A percentile compares a stretch with the other conserved stretches of the same genome.
These are phyloP conservation scores for Tetrax tetrax DNA, from an alignment of 2,113 vertebrate genomes.

Conservation along the genomic window DNA sequence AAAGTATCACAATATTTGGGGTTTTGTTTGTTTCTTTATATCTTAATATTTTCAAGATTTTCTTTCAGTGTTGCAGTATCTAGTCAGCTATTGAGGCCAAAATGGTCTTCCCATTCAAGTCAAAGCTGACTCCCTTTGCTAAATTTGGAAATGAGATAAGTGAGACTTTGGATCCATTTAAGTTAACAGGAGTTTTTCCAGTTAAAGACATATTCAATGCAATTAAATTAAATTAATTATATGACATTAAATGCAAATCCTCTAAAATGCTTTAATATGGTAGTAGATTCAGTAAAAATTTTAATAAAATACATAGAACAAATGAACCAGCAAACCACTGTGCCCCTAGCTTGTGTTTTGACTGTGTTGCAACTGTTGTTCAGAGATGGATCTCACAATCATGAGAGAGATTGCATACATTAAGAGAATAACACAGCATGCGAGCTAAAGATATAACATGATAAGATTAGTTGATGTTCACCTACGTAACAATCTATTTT, in stretches of 20 bases:
- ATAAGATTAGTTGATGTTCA: constrained; percentile 51
- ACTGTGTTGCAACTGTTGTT: not conserved
- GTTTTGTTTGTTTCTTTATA: not conserved
- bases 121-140: not conserved
- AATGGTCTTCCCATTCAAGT: not conserved
- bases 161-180: not conserved
- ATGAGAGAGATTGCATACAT: not conserved
- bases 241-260: not conserved
- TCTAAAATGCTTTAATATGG: not conserved
- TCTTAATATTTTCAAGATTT: not conserved
- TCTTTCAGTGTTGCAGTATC: not conserved
- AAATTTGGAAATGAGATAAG: not conserved
- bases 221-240: not conserved
- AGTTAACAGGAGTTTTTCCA: not conserved
- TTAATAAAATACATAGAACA: not conserved
- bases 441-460: not conserved
- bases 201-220: not conserved
- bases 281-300: not conserved
- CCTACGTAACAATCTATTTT: constrained; percentile 34
- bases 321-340: not conserved
- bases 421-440: not conserved
- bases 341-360: not conserved
- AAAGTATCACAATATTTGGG: not conserved
- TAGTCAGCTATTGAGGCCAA: not conserved
- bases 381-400: not conserved